Percentiles rank a stretch among this genome's conserved stretches.
These are phyloP conservation scores for Pipa parva DNA, from an alignment of 2,113 vertebrate species.

Conservation along the genomic window DNA sequence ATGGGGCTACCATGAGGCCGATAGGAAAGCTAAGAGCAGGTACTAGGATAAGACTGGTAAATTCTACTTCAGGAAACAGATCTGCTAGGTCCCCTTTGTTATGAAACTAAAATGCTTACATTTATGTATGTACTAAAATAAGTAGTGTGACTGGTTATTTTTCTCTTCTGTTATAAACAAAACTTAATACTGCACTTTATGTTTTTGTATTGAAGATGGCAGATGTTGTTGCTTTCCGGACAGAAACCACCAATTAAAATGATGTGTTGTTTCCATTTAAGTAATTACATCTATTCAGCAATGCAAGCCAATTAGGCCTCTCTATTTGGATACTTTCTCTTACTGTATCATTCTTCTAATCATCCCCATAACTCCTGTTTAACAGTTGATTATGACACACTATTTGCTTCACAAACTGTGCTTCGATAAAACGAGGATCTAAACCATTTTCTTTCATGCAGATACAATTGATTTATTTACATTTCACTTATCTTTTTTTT, in stretches of 20 bases:
- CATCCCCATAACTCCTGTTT: constrained; percentile 16
- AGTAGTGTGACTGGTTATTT: no score
- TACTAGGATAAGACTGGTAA: no score
- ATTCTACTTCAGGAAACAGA: no score
- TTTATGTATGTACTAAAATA: no score
- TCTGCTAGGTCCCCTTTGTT: no score
- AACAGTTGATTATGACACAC: constrained; percentile 29
- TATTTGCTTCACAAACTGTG: constrained; percentile 25
- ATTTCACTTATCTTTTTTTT: constrained; percentile 27
- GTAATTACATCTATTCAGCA: constrained; percentile 17
- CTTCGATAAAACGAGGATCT: constrained; percentile 14
- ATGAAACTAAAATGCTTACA: no score
- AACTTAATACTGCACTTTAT: no score
- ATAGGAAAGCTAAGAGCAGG: no score
- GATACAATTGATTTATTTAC: constrained; percentile 25
- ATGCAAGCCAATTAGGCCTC: constrained; percentile 17
- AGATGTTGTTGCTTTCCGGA: not conserved
- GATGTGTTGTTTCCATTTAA: constrained; percentile 17
- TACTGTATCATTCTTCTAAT: constrained; percentile 23
- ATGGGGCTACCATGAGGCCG: no score
- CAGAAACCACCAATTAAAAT: not conserved
- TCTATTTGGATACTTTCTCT: constrained; percentile 18
- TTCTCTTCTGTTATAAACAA: no score
- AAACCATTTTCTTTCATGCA: constrained; percentile 31
- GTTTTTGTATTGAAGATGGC: not conserved